phyloP scores from a whole-genome alignment of 2,113 vertebrate genomes.

The Oostethus manadensis region DNA sequence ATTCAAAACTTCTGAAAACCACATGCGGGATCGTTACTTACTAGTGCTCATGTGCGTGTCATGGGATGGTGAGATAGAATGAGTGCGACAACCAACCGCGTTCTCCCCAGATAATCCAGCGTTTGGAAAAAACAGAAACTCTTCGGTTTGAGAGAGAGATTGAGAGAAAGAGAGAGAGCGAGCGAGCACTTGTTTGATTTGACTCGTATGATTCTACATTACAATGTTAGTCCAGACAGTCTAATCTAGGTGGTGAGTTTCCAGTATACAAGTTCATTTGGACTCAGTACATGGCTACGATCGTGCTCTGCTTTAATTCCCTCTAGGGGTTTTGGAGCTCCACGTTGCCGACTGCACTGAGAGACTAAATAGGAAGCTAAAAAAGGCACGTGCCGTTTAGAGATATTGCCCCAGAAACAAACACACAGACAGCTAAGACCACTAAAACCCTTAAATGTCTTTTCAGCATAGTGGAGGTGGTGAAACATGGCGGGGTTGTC shows the following conservation, averaged over 20 bases:
- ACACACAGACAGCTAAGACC: slow-evolving; percentile 67
- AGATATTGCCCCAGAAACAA: slow-evolving; percentile 75
- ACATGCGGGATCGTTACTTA: no score
- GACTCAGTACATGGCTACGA: slow-evolving; percentile 50
- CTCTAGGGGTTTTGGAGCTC: slow-evolving; percentile 55
- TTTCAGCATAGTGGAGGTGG: slow-evolving; percentile 55
- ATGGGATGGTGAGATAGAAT: no score
- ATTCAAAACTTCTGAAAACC: no score
- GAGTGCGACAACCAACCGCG: no score
- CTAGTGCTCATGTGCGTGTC: no score
- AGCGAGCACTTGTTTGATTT: slow-evolving; percentile 60
- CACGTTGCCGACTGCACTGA: slow-evolving; percentile 57
- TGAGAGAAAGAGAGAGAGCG: slow-evolving; percentile 26
- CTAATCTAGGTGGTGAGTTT: slow-evolving; percentile 60
- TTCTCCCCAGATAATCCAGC: slow-evolving; percentile 38
- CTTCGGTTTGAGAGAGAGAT: slow-evolving; percentile 48
- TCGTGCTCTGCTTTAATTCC: slow-evolving; percentile 67
- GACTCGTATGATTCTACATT: slow-evolving; percentile 45
- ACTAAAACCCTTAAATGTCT: slow-evolving; percentile 56
- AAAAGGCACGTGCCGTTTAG: slow-evolving; percentile 75
- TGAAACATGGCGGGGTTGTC: slow-evolving; percentile 50
- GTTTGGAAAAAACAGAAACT: slow-evolving; percentile 70
- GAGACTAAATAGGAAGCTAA: slow-evolving; percentile 74
- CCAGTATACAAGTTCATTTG: slow-evolving; percentile 52
- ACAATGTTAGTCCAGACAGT: slow-evolving; percentile 65